Base-by-base conservation (phyloP, 2,113 vertebrate species). In the Malurus elegans region DNA sequence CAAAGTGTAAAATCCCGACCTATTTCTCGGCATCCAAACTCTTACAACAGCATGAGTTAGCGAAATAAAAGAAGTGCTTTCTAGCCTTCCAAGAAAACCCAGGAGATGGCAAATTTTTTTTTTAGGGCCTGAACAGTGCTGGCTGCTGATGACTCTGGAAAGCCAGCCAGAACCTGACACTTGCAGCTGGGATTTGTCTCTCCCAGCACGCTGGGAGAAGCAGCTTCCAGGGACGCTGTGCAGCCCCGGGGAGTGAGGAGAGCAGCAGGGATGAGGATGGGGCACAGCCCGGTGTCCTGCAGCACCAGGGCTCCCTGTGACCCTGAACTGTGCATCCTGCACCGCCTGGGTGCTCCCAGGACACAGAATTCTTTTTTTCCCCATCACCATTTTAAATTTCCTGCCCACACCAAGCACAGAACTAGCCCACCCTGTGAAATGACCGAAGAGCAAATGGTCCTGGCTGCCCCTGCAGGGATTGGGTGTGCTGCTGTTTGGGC, bases 401-500 rank as follows among this genome's bases (percentile, higher is more conserved):
- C 54, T 64, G n/a, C 51, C 40, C 2, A 2, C 66, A 18, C 6
- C 16, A 17, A 38, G 40, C 51, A 40, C 8, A 9, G 48, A 4
- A 34, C 4, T 2, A 9, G 47, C 57, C 31, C 29, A 11, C 3
- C 45, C 67, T 8, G 31, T 0, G 0, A 9, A 38, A 56, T 4
- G 9, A 3, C 3, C 31, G 56, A 14, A 25, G n/a, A 32, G 26
- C 11, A 17, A 51, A 5, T 0, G 0, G 47, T 29, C 8, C 45
- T 10, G 62, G 73, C 26, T 44, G 56, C 45, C 65, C 44, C 60
- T 2, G 5, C 10, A 2, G 47, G 86, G 29, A 5, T 8, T 1
- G 7, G 4, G 3, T 1, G 38, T 24, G 64, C 26, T 48, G 69
- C 42, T 47, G 6, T 1, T 23, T 0, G 25, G 65, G 42, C 47